Base-by-base conservation (phyloP, 1,140 invertebrate genomes). In the Polypedilum vanderplanki region DNA sequence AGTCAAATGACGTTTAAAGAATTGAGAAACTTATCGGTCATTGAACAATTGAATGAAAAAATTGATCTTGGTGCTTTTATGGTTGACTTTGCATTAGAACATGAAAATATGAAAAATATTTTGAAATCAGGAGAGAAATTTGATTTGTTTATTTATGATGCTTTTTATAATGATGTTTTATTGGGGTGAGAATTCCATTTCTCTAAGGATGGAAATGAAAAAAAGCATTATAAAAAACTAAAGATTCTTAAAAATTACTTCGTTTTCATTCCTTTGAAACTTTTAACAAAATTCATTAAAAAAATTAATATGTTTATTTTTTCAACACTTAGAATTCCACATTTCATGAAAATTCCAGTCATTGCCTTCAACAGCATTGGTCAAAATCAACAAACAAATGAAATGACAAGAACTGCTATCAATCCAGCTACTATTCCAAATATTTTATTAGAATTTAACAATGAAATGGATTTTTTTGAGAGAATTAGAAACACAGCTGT, bases 301-400 rank as follows among this genome's bases (percentile, higher is more conserved):
- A 65, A 7, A 65, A 33, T 75, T 67, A 76, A 41, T n/a, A n/a
- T n/a, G n/a, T n/a, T 33, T 33, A 3, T 33, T 4, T 76, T 79
- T 73, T 87, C 86, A 78, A 87, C 84, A 75, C 79, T 83, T 10
- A 86, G 87, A 0, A 78, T 89, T 9, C 85, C 87, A 1, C 81
- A 85, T 76, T 81, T 84, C 41, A 85, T 87, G 74, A 84, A 86
- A 20, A 83, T 88, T 5, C 88, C 88, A 0, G 82, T 87, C 7
- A 83, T 90, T 7, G 87, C 86, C 0, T 78, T 88, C 0, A 84
- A 86, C 73, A 87, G 88, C 1, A 84, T 85, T 41, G 85, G 86
- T 3, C 82, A 87, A 1, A 84, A 89, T 75, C 88, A 88, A 0
- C 90, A 88, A 88, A 81, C 86, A 2, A 85, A 88, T 74, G 85